Evolutionary conservation across 1,140 invertebrate species (phyloP).

Genomic region (Drosophila guanche): DNA sequence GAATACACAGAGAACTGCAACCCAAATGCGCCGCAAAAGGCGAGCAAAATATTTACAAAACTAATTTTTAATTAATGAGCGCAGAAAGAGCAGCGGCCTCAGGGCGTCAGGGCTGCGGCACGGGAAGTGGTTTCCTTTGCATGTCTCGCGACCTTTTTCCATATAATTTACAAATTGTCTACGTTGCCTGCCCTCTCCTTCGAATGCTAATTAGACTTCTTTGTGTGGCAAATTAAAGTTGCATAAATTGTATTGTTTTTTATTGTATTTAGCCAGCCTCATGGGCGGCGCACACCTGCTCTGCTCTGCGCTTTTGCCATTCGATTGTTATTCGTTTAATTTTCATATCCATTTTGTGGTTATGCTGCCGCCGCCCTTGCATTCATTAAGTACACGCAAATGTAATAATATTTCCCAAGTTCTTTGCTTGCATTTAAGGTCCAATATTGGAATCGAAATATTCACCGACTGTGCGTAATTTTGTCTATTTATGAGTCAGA

Average conservation of each 20-base stretch:
- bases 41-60: slow-evolving; percentile 76
- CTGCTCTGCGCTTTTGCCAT: slow-evolving; percentile 41
- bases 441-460: slow-evolving; percentile 28
- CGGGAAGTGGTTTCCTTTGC: slow-evolving; percentile 57
- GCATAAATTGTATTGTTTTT: slow-evolving; percentile 49
- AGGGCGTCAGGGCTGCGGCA: slow-evolving; percentile 19
- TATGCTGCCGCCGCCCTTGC: slow-evolving; percentile 29
- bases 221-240: slow-evolving; percentile 57
- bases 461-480: slow-evolving; percentile 12
- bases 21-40: slow-evolving; percentile 42
- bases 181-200: slow-evolving; percentile 34
- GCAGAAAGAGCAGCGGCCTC: not conserved
- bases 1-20: slow-evolving; percentile 12
- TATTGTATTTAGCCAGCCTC: slow-evolving; percentile 22
- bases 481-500: slow-evolving; percentile 9
- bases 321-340: slow-evolving; percentile 36
- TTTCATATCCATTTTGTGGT: slow-evolving; percentile 46
- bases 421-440: slow-evolving; percentile 50
- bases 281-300: slow-evolving; percentile 53
- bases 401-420: slow-evolving; percentile 33
- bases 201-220: slow-evolving; percentile 63
- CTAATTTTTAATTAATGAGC: slow-evolving; percentile 73
- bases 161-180: slow-evolving; percentile 75
- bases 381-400: slow-evolving; percentile 72
- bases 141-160: slow-evolving; percentile 67